Percentiles rank a stretch among this genome's conserved stretches.
Evolutionary conservation across 2,113 vertebrate genomes (phyloP).

Genomic region (Ovibos moschatus): DNA sequence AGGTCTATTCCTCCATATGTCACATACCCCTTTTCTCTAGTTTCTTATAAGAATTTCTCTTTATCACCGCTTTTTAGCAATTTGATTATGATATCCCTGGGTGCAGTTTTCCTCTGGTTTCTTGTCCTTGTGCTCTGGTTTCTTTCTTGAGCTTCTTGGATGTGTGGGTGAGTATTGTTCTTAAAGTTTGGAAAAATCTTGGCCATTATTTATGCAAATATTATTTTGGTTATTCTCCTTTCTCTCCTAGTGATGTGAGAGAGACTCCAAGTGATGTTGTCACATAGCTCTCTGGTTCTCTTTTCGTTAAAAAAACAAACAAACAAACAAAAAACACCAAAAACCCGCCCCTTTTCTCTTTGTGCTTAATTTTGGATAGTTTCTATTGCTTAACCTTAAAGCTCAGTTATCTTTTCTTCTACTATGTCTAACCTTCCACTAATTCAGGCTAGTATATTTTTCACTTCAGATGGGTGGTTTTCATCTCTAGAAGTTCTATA

Average conservation of each 20-base stretch:
- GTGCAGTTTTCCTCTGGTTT: neutral
- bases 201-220: neutral
- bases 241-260: neutral
- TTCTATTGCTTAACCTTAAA: neutral
- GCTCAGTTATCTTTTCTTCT: neutral
- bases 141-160: neutral
- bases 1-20: neutral
- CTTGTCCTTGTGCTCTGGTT: neutral
- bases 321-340: too few relatives aligned
- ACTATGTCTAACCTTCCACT: neutral
- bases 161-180: neutral
- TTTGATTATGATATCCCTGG: neutral
- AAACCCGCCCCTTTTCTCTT: neutral
- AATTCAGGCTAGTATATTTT: neutral
- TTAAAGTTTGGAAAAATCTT: neutral
- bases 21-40: neutral
- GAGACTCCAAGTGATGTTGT: neutral
- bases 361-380: neutral
- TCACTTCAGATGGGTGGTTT: neutral
- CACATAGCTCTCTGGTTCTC: neutral
- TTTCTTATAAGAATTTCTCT: neutral
- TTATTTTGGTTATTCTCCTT: neutral
- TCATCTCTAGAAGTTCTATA: neutral
- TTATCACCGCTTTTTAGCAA: neutral
- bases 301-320: neutral